Base-by-base conservation (phyloP, 2,797 vertebrate genomes). In the Natrix natrix region DNA sequence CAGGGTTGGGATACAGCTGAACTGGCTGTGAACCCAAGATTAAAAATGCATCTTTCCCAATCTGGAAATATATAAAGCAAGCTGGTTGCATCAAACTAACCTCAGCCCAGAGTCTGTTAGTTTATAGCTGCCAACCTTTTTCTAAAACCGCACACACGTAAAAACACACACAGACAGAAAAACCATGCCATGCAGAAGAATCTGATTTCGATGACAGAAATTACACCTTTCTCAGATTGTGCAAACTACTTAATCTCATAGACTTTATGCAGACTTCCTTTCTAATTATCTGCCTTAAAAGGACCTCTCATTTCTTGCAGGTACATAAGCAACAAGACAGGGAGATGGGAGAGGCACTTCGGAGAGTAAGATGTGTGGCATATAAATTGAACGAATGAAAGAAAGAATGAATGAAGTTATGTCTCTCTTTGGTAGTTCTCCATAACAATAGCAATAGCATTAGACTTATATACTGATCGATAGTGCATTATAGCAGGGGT, bases 231-330 rank as follows among this genome's bases (percentile, higher is more conserved):
- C 48, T 66, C n/a, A 61, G 89, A 88, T 57, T 86, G 60, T 24
- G 86, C 54, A 24, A 74, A 11, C 32, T 17, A 63, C 57, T 8
- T 20, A 14, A 17, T n/a, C 66, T 16, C 48, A 13, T 87, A 24
- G n/a, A 83, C 10, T 1, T 89, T 61, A 61, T 11, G 28, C 13
- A 69, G 32, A 86, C 0, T 10, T 43, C 26, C 0, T 11, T 63
- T 43, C 60, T 86, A 59, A 74, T 83, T 90, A 90, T 86, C 86
- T 17, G 60, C 87, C 89, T 37, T 52, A n/a, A 91, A 28, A 92
- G 32, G 8, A 11, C 63, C 63, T 54, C 32, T 52, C 56, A 88
- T 55, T 93, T 87, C 24, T 14, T 78, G 59, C n/a, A 66, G 43
- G 56, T 66, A 56, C 52, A 28, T 12, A 59, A 55, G 7, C 8